These are phyloP conservation scores for Chlamydotis undulata DNA, from an alignment of 2,113 vertebrate species.

Conservation along the genomic window DNA sequence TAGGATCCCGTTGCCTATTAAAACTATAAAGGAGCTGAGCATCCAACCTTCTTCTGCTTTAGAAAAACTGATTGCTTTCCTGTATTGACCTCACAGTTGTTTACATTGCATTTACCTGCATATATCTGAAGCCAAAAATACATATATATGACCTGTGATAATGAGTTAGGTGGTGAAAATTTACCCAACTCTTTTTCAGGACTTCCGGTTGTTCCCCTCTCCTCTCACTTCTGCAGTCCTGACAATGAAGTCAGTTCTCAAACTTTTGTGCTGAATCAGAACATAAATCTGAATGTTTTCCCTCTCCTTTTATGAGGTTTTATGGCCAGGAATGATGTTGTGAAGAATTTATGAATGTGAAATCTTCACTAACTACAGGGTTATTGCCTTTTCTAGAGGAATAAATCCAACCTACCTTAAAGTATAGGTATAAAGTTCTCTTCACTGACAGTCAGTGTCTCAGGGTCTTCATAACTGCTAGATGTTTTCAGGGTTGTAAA, in stretches of 20 bases:
- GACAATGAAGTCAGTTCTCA: conserved; percentile 11
- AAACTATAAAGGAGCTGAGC: neutral
- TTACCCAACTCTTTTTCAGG: neutral
- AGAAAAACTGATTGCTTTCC: neutral
- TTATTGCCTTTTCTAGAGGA: conserved; percentile 63
- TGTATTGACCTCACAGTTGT: neutral
- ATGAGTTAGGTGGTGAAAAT: fast-evolving
- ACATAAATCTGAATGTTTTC: conserved; percentile 55
- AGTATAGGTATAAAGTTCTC: conserved; percentile 41
- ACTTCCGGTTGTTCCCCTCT: neutral
- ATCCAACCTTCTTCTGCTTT: neutral
- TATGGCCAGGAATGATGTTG: conserved; percentile 31
- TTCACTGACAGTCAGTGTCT: conserved; percentile 5
- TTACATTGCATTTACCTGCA: neutral
- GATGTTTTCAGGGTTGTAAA: conserved; percentile 42
- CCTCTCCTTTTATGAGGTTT: conserved; percentile 48
- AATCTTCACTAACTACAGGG: conserved; percentile 61
- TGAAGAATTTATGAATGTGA: conserved; percentile 65
- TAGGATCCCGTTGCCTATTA: neutral
- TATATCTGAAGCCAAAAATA: neutral
- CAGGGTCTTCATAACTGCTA: conserved; percentile 17
- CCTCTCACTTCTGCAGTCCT: neutral
- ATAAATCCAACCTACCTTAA: conserved; percentile 66
- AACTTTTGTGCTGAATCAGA: conserved; percentile 60
- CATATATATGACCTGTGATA: neutral